These are phyloP conservation scores for Pimephales promelas DNA, from an alignment of 2,113 vertebrate species.

Conservation along the genomic window DNA sequence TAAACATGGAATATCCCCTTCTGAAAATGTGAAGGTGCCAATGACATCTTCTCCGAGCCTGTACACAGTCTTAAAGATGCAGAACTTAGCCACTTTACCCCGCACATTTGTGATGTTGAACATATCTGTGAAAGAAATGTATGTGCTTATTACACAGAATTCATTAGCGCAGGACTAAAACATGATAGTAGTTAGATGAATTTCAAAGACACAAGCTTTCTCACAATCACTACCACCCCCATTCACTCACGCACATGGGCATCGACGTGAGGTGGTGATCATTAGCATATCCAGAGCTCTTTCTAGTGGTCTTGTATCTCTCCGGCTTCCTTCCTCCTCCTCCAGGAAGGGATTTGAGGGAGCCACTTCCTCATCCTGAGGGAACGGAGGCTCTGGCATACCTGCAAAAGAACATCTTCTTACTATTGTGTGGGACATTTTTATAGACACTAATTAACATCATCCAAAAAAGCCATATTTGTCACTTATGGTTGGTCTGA, in stretches of 20 bases:
- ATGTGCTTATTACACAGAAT: conserved; percentile 9
- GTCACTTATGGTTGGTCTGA: not conserved
- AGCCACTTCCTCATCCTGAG: conserved; percentile 90
- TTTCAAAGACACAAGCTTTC: not conserved
- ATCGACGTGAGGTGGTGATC: conserved; percentile 90
- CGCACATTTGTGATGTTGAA: conserved; percentile 94
- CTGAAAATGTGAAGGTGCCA: conserved; percentile 92
- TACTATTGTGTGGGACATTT: not conserved
- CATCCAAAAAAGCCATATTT: not conserved
- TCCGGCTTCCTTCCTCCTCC: conserved; percentile 87
- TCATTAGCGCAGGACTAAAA: not conserved
- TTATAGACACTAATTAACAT: too few relatives aligned
- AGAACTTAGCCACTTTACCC: conserved; percentile 94
- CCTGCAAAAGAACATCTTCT: conserved; percentile 68
- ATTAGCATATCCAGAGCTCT: conserved; percentile 91
- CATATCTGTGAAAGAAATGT: conserved; percentile 77
- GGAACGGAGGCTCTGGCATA: conserved; percentile 87
- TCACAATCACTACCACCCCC: not conserved
- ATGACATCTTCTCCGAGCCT: conserved; percentile 94
- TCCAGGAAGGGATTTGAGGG: conserved; percentile 97
- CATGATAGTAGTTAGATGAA: not conserved
- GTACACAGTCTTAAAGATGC: conserved; percentile 95
- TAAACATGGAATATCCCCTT: conserved; percentile 93
- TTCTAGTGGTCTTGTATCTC: conserved; percentile 86
- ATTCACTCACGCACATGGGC: conserved; percentile 69